Conservation (phyloP, 2,888 invertebrate genomes). For the Ectropis crepuscularia region DNA sequence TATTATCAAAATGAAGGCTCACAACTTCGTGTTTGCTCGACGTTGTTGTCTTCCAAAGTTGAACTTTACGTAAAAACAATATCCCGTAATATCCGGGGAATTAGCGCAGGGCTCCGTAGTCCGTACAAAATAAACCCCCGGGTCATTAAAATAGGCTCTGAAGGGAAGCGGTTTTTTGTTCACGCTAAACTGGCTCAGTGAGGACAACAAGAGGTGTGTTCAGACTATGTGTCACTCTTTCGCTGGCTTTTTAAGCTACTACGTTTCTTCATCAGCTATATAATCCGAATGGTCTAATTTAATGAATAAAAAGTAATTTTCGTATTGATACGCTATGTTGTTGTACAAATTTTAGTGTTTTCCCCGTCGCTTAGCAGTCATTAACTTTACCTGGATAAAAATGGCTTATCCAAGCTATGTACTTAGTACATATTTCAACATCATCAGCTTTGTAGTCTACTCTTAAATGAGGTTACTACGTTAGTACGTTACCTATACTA, state of each 20-base stretch:
- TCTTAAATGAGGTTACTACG: too few species aligned
- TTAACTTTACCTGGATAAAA: too few species aligned
- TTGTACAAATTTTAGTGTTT: too few species aligned
- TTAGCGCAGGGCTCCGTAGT: conserved; percentile 35
- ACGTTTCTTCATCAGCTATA: too few species aligned
- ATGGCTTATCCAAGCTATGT: too few species aligned
- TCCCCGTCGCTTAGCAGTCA: too few species aligned
- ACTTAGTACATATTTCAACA: too few species aligned
- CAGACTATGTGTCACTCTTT: not conserved
- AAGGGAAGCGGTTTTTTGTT: conserved; percentile 50
- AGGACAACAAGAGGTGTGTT: conserved; percentile 31
- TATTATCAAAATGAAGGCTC: not conserved
- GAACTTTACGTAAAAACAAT: conserved; percentile 25
- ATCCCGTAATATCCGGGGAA: conserved; percentile 27
- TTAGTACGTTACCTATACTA: too few species aligned
- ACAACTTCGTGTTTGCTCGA: not conserved
- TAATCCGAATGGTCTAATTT: too few species aligned
- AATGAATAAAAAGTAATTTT: too few species aligned
- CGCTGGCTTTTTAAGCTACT: not conserved
- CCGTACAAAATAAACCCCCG: conserved; percentile 38
- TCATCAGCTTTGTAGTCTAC: too few species aligned
- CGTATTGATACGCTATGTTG: too few species aligned
- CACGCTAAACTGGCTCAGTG: conserved; percentile 44
- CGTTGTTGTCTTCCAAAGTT: conserved; percentile 18
- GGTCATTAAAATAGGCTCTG: conserved; percentile 53